These are phyloP conservation scores for Campylomormyrus numenius DNA, from an alignment of 2,113 vertebrate genomes.

Conservation along the genomic window DNA sequence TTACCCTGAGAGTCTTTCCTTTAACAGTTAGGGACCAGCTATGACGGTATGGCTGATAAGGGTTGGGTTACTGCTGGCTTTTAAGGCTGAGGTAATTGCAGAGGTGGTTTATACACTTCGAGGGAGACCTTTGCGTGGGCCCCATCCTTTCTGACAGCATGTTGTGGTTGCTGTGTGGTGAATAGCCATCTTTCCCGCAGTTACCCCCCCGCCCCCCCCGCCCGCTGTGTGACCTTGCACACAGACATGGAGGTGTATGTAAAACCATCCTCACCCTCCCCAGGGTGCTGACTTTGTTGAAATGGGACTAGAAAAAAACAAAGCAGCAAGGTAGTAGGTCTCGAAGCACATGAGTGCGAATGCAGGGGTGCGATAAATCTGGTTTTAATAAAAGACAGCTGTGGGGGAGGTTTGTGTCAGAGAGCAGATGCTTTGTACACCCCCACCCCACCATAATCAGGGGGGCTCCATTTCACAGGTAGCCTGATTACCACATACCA, in stretches of 20 bases:
- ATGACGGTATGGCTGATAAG: background rate
- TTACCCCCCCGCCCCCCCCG: background rate
- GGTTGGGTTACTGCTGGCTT: background rate
- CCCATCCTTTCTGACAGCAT: background rate
- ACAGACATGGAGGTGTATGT: constrained; percentile 20
- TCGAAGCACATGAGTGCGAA: constrained; percentile 46
- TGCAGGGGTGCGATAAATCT: constrained; percentile 60
- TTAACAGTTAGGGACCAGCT: background rate
- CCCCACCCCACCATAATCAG: background rate
- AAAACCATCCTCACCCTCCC: background rate
- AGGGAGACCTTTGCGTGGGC: background rate
- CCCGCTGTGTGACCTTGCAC: background rate
- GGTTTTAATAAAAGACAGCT: constrained; percentile 63
- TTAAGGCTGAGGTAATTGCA: background rate
- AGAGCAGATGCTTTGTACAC: constrained; percentile 13
- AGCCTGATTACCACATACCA: constrained; percentile 15
- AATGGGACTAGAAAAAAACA: constrained; percentile 40
- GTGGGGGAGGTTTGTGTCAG: constrained; percentile 36
- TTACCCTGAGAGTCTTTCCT: background rate
- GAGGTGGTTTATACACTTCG: background rate
- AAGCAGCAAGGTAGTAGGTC: constrained; percentile 43
- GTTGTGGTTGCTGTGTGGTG: background rate
- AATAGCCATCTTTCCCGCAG: background rate
- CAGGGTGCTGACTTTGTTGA: constrained; percentile 33
- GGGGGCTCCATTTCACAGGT: background rate